These are phyloP conservation scores for Psittacus erithacus DNA, from an alignment of 2,113 vertebrate genomes.

Conservation along the genomic window DNA sequence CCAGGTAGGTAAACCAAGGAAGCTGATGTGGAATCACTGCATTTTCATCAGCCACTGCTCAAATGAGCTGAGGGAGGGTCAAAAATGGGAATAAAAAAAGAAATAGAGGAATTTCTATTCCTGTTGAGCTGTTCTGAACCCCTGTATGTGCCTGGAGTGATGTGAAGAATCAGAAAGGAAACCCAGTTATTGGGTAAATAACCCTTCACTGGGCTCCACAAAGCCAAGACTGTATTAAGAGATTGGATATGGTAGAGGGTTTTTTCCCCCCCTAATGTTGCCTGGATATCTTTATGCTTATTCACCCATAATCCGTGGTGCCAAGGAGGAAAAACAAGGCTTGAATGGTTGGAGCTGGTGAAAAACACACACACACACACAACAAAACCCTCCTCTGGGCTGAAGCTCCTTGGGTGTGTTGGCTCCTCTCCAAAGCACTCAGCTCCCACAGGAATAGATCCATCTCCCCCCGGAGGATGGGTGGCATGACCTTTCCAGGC, in stretches of 20 bases:
- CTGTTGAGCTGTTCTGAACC: background rate
- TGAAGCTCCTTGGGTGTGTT: conserved; percentile 62
- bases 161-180: conserved; percentile 66
- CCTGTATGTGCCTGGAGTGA: conserved; percentile 49
- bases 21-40: background rate
- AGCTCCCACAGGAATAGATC: conserved; percentile 77
- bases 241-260: conserved; percentile 62
- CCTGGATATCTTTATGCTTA: conserved; percentile 79
- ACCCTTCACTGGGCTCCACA: conserved; percentile 2
- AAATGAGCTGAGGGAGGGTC: fast-evolving
- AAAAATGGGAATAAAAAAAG: background rate
- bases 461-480: conserved; percentile 54
- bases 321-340: conserved; percentile 69
- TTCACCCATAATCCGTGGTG: conserved; percentile 77
- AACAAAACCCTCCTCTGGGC: conserved; percentile 65
- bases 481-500: conserved; percentile 71
- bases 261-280: conserved; percentile 70
- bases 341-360: conserved; percentile 67
- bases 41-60: background rate
- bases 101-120: conserved; percentile 30
- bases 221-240: conserved; percentile 63
- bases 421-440: conserved; percentile 76
- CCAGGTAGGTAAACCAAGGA: background rate
- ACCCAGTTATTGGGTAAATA: conserved; percentile 63
- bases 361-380: conserved; percentile 36